A percentile compares a stretch with the other conserved stretches of the same genome.
These are phyloP conservation scores for Oikopleura vanhoeffeni DNA, from an alignment of 23 tunicate genomes.

Conservation along the genomic window DNA sequence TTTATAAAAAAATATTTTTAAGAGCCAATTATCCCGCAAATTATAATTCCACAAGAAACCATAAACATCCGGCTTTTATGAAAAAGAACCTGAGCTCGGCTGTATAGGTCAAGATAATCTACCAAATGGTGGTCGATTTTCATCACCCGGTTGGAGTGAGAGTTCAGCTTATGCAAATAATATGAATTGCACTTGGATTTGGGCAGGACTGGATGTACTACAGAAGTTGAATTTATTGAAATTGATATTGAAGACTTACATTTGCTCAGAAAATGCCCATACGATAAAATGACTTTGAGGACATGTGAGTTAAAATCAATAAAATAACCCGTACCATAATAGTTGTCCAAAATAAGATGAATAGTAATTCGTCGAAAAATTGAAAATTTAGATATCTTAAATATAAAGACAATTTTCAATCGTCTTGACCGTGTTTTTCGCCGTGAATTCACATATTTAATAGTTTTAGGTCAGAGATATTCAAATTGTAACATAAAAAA, in stretches of 20 bases:
- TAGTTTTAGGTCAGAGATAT: no score
- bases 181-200: constrained; percentile 3
- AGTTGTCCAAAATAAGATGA: no score
- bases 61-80: neutral
- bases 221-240: neutral
- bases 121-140: neutral
- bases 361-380: no score
- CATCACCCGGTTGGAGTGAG: constrained; percentile 9
- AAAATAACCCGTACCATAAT: no score
- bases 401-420: no score
- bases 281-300: neutral
- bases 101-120: neutral
- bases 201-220: neutral
- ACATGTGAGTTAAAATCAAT: constrained; percentile 5
- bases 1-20: no score
- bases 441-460: no score
- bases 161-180: neutral
- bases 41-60: neutral
- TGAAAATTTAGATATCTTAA: no score
- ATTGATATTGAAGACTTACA: constrained; percentile 11
- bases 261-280: neutral
- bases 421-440: no score
- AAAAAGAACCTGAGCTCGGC: neutral
- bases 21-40: no score
- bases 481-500: no score